A percentile compares a stretch with the other conserved stretches of the same genome.
Evolutionary conservation across 1,140 invertebrate genomes (phyloP).

Genomic region (Epicauta chinensis): DNA sequence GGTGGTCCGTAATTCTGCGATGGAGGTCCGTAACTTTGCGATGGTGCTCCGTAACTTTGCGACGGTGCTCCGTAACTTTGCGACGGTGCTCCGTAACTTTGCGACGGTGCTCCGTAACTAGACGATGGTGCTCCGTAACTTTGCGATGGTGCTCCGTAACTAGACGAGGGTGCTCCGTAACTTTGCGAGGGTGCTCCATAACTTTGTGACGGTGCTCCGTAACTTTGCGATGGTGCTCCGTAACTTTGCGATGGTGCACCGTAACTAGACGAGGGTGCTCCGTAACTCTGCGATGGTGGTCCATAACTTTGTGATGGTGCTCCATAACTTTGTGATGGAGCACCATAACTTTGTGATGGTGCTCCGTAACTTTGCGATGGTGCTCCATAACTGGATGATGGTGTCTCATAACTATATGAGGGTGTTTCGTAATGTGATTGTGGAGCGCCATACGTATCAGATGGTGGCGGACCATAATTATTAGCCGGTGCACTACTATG

Average conservation of each 20-base stretch:
- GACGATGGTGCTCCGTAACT: constrained; percentile 12
- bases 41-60: constrained; percentile 13
- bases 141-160: background rate
- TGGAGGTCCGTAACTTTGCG: constrained; percentile 15
- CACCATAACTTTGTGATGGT: background rate
- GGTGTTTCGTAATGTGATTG: background rate
- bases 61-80: constrained; percentile 10
- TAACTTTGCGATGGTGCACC: constrained; percentile 7
- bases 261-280: too few species aligned
- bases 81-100: constrained; percentile 9
- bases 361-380: constrained; percentile 14
- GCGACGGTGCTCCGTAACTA: background rate
- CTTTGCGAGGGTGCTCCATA: constrained; percentile 7
- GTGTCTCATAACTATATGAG: background rate
- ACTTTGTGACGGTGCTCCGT: constrained; percentile 15
- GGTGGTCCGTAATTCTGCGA: too few species aligned
- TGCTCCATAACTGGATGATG: constrained; percentile 10
- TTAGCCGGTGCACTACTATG: background rate
- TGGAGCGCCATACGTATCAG: constrained; percentile 13
- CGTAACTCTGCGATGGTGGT: background rate
- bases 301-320: constrained; percentile 17
- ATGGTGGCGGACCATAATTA: constrained; percentile 13
- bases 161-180: too few species aligned
- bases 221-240: constrained; percentile 8
- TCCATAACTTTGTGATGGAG: constrained; percentile 10